These are phyloP conservation scores for Chroicocephalus ridibundus DNA, from an alignment of 2,113 vertebrate genomes.

Conservation along the genomic window DNA sequence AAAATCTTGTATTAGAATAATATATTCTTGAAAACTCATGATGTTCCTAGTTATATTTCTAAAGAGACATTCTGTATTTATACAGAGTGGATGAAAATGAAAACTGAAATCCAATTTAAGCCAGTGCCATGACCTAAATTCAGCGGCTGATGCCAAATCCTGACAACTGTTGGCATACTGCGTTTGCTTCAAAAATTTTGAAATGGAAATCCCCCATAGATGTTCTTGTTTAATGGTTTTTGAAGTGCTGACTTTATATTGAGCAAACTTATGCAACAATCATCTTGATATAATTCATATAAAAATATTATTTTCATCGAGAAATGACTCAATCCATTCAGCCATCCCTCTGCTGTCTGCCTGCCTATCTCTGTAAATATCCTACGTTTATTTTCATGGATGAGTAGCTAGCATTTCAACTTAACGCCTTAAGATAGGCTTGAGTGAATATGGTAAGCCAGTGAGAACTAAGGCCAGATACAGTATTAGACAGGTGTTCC, in stretches of 20 bases:
- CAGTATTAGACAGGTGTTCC: slow-evolving; percentile 87
- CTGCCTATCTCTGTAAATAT: slow-evolving; percentile 75
- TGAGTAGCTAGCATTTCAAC: slow-evolving; percentile 76
- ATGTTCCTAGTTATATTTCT: slow-evolving; percentile 67
- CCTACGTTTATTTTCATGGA: slow-evolving; percentile 77
- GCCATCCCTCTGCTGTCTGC: slow-evolving; percentile 67
- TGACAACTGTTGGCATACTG: slow-evolving; percentile 55
- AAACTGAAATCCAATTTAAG: slow-evolving; percentile 67
- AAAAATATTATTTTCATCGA: slow-evolving; percentile 56
- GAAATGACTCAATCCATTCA: slow-evolving; percentile 73
- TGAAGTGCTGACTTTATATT: slow-evolving; percentile 26
- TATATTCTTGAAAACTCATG: slow-evolving; percentile 75
- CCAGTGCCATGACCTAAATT: slow-evolving; percentile 58
- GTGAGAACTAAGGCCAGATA: slow-evolving; percentile 81
- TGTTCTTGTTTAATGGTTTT: not conserved
- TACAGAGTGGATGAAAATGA: slow-evolving; percentile 55
- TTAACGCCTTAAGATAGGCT: slow-evolving; percentile 79
- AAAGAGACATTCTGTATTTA: slow-evolving; percentile 66
- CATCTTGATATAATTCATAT: slow-evolving; percentile 7
- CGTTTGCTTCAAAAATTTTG: slow-evolving; percentile 28
- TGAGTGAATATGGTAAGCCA: slow-evolving; percentile 81
- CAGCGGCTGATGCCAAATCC: slow-evolving; percentile 9
- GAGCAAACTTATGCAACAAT: slow-evolving; percentile 36
- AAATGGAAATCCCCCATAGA: slow-evolving; percentile 4
- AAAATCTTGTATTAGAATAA: slow-evolving; percentile 80